phyloP scores from a whole-genome alignment of 2,888 invertebrate species.

The Gibbula magus region DNA sequence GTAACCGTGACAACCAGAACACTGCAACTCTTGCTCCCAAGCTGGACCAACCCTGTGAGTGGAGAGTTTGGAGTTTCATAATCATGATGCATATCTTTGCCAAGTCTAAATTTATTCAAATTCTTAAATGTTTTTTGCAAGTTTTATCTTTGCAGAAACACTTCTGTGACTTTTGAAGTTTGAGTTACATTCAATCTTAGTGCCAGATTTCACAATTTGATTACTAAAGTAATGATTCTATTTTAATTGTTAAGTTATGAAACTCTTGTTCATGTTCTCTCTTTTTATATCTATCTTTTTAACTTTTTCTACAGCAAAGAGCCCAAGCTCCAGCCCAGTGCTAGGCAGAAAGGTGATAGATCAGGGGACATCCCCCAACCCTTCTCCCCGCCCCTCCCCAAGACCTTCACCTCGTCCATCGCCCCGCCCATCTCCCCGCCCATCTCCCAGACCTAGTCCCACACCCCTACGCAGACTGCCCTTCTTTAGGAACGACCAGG shows the following conservation, averaged over 20 bases:
- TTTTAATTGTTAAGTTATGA: no score
- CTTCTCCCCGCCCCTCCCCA: conserved; percentile 6
- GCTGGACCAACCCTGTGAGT: background rate
- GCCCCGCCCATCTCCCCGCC: background rate
- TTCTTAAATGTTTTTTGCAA: no score
- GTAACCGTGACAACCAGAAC: conserved; percentile 10
- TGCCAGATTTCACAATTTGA: no score
- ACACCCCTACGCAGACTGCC: background rate
- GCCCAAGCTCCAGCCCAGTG: background rate
- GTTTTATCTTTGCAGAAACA: no score
- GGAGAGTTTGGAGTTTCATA: no score
- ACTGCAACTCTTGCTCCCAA: background rate
- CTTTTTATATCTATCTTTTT: no score
- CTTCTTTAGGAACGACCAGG: conserved; percentile 4
- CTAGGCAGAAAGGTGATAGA: background rate
- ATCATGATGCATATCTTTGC: no score
- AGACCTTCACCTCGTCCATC: background rate
- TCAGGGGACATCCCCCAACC: background rate
- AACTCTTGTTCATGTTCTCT: no score
- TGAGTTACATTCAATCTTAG: no score
- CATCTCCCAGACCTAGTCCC: background rate
- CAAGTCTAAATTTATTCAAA: no score
- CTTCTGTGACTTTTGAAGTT: no score
- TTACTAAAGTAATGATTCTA: no score
- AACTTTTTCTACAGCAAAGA: background rate